phyloP scores from a whole-genome alignment of 2,797 vertebrate species.

The Petrocephalus schoutedeni region DNA sequence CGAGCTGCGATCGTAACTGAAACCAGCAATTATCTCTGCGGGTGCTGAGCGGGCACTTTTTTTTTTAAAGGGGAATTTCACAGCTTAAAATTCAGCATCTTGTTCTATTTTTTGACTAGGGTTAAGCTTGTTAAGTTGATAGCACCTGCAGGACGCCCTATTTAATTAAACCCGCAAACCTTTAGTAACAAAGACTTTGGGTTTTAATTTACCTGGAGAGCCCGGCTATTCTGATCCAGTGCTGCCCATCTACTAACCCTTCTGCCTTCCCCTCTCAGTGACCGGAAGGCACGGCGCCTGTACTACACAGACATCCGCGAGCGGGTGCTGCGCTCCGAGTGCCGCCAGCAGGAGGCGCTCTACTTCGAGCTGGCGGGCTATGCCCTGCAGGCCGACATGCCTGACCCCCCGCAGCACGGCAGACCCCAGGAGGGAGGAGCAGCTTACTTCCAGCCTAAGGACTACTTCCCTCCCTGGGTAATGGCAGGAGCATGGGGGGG shows the following conservation, averaged over 20 bases:
- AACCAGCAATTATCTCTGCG: neutral
- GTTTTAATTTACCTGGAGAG: neutral
- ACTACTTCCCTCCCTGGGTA: slow-evolving; percentile 88
- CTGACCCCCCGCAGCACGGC: slow-evolving; percentile 59
- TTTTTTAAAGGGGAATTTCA: neutral
- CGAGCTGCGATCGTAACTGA: neutral
- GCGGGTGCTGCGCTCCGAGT: slow-evolving; percentile 75
- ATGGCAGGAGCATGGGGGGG: slow-evolving; percentile 30
- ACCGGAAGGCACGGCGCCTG: slow-evolving; percentile 70
- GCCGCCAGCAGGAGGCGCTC: slow-evolving; percentile 79
- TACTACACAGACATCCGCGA: slow-evolving; percentile 82
- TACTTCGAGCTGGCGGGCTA: slow-evolving; percentile 87
- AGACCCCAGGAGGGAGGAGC: slow-evolving; percentile 42
- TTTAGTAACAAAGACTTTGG: neutral
- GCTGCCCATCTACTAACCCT: neutral
- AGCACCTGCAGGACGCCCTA: neutral
- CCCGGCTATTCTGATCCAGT: neutral
- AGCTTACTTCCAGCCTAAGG: slow-evolving; percentile 80
- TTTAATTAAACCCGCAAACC: neutral
- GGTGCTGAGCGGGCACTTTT: neutral
- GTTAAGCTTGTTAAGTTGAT: neutral
- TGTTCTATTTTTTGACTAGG: neutral
- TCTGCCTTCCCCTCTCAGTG: slow-evolving; percentile 50
- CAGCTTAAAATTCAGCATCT: neutral
- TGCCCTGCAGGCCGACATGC: slow-evolving; percentile 79